phyloP scores from a whole-genome alignment of 2,888 invertebrate species.

The Bombyx huttoni region DNA sequence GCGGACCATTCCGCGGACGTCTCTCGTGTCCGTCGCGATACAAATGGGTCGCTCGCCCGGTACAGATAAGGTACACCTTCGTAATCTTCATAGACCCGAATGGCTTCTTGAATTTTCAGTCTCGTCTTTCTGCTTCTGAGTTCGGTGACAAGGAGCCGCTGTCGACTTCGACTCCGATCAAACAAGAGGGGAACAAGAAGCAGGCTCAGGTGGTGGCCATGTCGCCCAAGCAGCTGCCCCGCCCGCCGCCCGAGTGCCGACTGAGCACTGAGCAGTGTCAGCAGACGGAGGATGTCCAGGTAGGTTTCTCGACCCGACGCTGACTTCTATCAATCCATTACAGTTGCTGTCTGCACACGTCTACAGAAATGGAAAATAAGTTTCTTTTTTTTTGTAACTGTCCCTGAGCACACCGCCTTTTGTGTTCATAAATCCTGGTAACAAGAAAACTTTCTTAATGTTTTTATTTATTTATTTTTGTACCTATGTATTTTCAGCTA shows the following conservation, averaged over 20 bases:
- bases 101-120: slow-evolving; percentile 15
- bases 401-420: no score
- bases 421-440: no score
- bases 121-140: slow-evolving; percentile 23
- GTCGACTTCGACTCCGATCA: slow-evolving; percentile 54
- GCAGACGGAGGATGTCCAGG: slow-evolving; percentile 27
- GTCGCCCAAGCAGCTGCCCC: slow-evolving; percentile 36
- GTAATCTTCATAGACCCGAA: neutral
- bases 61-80: slow-evolving; percentile 8
- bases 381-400: no score
- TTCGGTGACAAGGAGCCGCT: slow-evolving; percentile 31
- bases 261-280: slow-evolving; percentile 26
- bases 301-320: neutral
- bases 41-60: slow-evolving; percentile 5
- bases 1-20: no score
- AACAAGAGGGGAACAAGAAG: slow-evolving; percentile 21
- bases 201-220: slow-evolving; percentile 51
- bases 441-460: no score
- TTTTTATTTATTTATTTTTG: no score
- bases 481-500: no score
- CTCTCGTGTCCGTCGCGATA: no score
- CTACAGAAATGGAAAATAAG: no score
- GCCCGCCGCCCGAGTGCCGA: slow-evolving; percentile 3
- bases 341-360: no score
- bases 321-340: no score